These are phyloP conservation scores for mouse (Mus musculus) DNA, from an alignment of 2,113 vertebrate species.

Conservation along the genomic window GRCm39 chr5:20085001-20085500, in stretches of 20 bases:
- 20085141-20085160: not conserved
- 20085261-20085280: not conserved
- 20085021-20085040: not conserved
- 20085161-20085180: not conserved
- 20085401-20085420: not conserved
- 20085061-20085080: not conserved
- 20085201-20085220: not conserved
- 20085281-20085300: too few relatives aligned
- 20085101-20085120: not conserved
- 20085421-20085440: not conserved
- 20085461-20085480: not conserved
- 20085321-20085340: too few relatives aligned
- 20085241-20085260: not conserved
- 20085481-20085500: not conserved
- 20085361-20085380: not conserved
- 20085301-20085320: too few relatives aligned
- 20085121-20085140: not conserved
- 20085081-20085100: not conserved
- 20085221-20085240: slow-evolving; percentile 26
- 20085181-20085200: not conserved
- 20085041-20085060: slow-evolving; percentile 16
- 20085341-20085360: not conserved
- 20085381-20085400: not conserved
- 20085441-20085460: not conserved
- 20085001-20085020: not conserved